These are phyloP conservation scores for Nylanderia fulva DNA, from an alignment of 1,140 invertebrate species.

Conservation along the genomic window DNA sequence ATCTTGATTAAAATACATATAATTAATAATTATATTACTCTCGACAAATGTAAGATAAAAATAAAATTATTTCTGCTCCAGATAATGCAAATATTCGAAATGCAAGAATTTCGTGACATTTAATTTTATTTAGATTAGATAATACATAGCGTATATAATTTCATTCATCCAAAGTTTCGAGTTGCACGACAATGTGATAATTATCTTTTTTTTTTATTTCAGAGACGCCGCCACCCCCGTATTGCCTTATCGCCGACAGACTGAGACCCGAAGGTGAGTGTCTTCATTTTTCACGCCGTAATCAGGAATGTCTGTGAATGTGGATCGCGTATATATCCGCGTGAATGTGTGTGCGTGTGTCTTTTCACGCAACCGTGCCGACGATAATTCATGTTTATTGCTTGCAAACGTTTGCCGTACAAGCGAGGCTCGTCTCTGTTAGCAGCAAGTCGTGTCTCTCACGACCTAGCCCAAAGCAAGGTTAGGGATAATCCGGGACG, in stretches of 20 bases:
- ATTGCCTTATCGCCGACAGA: slow-evolving; percentile 89
- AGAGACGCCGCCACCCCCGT: slow-evolving; percentile 91
- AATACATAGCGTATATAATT: neutral
- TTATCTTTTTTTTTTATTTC: slow-evolving; percentile 83
- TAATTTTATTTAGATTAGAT: neutral
- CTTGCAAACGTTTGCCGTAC: slow-evolving; percentile 65
- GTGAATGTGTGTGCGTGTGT: slow-evolving; percentile 13
- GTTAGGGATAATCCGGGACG: slow-evolving; percentile 46
- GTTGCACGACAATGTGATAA: neutral
- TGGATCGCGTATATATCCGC: no score
- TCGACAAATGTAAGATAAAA: neutral
- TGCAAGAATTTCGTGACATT: neutral
- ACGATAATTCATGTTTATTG: slow-evolving; percentile 71
- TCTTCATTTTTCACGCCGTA: slow-evolving; percentile 36
- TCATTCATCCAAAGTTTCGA: neutral
- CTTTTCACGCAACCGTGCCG: slow-evolving; percentile 45
- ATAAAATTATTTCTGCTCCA: neutral
- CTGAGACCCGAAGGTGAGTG: slow-evolving; percentile 90
- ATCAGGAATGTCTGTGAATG: neutral
- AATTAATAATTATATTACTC: neutral
- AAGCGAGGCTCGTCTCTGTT: slow-evolving; percentile 40
- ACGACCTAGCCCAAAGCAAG: slow-evolving; percentile 59
- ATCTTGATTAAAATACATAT: neutral
- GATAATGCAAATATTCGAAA: neutral
- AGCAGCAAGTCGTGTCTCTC: slow-evolving; percentile 57